Base-by-base conservation (phyloP, 2,888 invertebrate species). In the Drosophila neonasuta region DNA sequence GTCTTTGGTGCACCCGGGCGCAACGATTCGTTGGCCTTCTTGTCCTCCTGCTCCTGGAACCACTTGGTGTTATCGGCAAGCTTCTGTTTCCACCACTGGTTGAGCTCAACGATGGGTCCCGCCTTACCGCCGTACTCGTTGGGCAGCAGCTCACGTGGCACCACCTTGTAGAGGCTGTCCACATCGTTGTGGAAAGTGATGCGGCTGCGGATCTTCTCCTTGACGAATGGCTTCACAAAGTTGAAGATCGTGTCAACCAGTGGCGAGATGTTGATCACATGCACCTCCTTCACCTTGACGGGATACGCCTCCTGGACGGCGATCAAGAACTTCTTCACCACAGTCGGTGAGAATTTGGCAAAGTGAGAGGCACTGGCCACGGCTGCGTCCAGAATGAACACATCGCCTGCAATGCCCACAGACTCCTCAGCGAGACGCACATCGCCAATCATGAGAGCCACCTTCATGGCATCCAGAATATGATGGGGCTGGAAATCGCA, bases 231-330 rank as follows among this genome's bases (percentile, higher is more conserved):
- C 89, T 96, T 96, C 20, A 96, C 96, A 90, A 96, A 96, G 88
- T 94, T 95, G 79, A 96, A 94, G 74, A 96, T 96, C 69, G 96
- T 96, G 88, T 96, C 96, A 34, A 96, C 95, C 39, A 96, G 90
- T 0, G 96, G 95, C 1, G 96, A 96, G 3, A 95, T 94, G 88
- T 97, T 96, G 86, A 97, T 94, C 1, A 96, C 95, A 88, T 97
- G 96, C 30, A 96, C 95, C 91, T 96, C 95, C 91, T 96, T 96
- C 83, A 96, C 92, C 90, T 96, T 96, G 0, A 96, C 96, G 5
- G 96, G 96, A 90, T 96, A 97, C 4, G 96, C 96, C 91, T 97
- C 96, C 92, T 95, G 95, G 15, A 96, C 96, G 90, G 96, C 96
- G 68, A 96, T 94, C 83, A 96, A 92, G 92, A 96, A 96, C 91